Conservation (phyloP, 1,140 invertebrate genomes). For the Sitobion miscanthi region DNA sequence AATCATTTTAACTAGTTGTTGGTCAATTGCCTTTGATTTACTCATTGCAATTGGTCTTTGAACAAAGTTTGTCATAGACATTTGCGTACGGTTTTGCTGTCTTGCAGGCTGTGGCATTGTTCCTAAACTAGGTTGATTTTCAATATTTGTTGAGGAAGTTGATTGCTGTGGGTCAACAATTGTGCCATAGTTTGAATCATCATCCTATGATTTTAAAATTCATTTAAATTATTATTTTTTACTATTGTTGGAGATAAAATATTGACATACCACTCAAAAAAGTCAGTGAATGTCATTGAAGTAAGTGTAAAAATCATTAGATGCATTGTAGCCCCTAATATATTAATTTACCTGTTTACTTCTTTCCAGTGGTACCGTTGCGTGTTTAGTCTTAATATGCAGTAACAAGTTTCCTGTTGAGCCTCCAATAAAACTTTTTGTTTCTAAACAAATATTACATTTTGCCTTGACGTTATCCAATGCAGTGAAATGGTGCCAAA, state of each 20-base stretch:
- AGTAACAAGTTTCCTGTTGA: slow-evolving; percentile 45
- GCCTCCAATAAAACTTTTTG: slow-evolving; percentile 43
- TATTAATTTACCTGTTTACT: no score
- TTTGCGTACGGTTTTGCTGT: not conserved
- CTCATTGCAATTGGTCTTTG: not conserved
- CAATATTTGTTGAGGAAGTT: not conserved
- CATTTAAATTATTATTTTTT: not conserved
- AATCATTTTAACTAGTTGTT: not conserved
- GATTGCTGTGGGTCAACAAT: not conserved
- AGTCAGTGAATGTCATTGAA: no score
- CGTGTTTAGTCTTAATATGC: slow-evolving; percentile 32
- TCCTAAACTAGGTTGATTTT: not conserved
- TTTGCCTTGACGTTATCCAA: not conserved
- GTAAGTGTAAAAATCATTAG: not conserved
- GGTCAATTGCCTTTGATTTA: not conserved
- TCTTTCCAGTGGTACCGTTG: not conserved
- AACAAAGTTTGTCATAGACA: not conserved
- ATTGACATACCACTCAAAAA: no score
- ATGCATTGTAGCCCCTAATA: no score
- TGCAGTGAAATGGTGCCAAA: slow-evolving; percentile 32
- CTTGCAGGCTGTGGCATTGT: not conserved
- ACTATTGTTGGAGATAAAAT: no score
- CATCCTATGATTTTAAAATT: not conserved
- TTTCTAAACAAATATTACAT: slow-evolving; percentile 38
- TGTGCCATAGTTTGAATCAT: not conserved